Evolutionary conservation across 2,888 invertebrate genomes (phyloP).

Genomic region (Eupithecia subfuscata): DNA sequence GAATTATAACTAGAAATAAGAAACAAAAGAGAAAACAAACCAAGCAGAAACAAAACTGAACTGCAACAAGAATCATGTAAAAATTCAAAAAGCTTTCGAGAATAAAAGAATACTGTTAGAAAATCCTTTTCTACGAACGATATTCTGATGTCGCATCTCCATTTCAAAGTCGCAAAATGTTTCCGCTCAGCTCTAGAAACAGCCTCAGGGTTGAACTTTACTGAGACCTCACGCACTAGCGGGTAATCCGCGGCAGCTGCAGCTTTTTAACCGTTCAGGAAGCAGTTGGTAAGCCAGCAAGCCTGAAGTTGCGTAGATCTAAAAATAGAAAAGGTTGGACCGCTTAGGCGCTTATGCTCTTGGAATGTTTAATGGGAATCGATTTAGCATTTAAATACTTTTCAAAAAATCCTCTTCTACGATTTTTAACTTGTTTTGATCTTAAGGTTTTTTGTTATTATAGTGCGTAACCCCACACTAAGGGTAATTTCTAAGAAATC

Average conservation of each 20-base stretch:
- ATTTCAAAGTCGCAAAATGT: slow-evolving; percentile 15
- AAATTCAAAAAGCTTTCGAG: neutral
- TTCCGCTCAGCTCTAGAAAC: slow-evolving; percentile 11
- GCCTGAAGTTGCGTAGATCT: neutral
- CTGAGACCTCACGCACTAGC: neutral
- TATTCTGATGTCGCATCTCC: slow-evolving; percentile 13
- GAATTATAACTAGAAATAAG: neutral
- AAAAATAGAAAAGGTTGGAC: neutral
- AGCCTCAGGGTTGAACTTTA: neutral
- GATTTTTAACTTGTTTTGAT: neutral
- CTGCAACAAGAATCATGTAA: neutral
- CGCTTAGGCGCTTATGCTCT: neutral
- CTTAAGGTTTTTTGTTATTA: too few species aligned
- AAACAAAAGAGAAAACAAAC: neutral
- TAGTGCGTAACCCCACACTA: too few species aligned
- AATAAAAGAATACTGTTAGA: slow-evolving; percentile 1
- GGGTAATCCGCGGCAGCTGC: neutral
- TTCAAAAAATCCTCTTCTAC: neutral
- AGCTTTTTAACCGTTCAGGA: neutral
- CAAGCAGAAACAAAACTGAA: neutral
- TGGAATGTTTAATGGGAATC: too few species aligned
- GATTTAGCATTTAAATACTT: neutral
- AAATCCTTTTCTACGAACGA: neutral
- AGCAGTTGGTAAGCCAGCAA: neutral
- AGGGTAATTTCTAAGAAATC: too few species aligned